Conservation (phyloP, 2,113 vertebrate genomes). For the Penelope pileata region DNA sequence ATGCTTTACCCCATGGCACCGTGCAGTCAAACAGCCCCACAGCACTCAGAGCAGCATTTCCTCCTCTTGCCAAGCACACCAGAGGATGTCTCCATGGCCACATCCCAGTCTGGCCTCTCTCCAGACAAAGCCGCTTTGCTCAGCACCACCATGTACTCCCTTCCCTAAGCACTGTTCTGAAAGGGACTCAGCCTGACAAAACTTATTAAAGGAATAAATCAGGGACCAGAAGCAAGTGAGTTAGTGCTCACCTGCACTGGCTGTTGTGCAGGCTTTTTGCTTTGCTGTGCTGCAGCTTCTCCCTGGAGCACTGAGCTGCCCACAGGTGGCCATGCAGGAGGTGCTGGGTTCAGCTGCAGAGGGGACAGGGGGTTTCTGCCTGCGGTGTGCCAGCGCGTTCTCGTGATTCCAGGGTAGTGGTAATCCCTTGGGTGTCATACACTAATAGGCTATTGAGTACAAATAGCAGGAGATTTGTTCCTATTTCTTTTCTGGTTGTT, state of each 20-base stretch:
- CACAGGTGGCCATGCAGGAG: neutral
- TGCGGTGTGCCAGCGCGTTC: neutral
- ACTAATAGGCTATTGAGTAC: neutral
- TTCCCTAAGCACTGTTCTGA: neutral
- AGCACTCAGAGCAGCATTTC: neutral
- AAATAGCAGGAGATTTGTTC: neutral
- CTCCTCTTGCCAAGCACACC: neutral
- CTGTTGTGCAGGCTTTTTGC: neutral
- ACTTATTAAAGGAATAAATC: neutral
- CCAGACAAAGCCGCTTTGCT: neutral
- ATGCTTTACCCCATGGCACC: accelerated
- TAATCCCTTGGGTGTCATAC: neutral
- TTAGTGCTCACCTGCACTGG: neutral
- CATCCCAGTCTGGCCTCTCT: neutral
- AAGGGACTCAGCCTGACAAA: neutral
- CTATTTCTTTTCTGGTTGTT: neutral
- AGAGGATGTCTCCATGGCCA: neutral
- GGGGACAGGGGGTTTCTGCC: neutral
- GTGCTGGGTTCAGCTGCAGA: neutral
- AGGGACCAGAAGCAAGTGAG: neutral
- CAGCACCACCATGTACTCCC: neutral
- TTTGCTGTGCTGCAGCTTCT: neutral
- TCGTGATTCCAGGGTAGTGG: neutral
- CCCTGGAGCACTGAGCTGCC: neutral
- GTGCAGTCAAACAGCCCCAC: too few relatives aligned